Evolutionary conservation across 2,113 vertebrate genomes (phyloP).

Genomic region (Tiliqua scincoides): DNA sequence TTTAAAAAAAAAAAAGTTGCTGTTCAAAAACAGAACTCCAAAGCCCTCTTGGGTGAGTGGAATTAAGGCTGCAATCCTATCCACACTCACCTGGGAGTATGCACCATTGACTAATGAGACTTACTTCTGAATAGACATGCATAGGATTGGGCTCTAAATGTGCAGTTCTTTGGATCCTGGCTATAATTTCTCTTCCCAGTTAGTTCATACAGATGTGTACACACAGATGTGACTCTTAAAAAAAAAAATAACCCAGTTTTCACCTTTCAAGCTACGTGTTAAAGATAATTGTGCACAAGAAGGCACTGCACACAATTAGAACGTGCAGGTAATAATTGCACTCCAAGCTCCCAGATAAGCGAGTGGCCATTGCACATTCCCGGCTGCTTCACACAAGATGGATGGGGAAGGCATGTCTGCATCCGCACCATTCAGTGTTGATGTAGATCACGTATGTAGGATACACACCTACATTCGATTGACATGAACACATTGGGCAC

Average conservation of each 20-base stretch:
- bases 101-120: too few relatives aligned
- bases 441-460: not conserved
- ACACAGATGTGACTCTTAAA: too few relatives aligned
- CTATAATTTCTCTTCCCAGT: not conserved
- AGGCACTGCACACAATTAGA: not conserved
- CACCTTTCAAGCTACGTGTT: not conserved
- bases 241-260: slow-evolving; percentile 5
- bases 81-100: too few relatives aligned
- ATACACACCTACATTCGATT: not conserved
- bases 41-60: not conserved
- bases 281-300: not conserved
- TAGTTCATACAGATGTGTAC: not conserved
- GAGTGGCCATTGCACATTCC: not conserved
- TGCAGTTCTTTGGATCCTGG: not conserved
- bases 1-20: not conserved
- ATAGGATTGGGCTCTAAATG: too few relatives aligned
- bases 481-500: not conserved
- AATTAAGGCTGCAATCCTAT: too few relatives aligned
- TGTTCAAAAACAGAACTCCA: not conserved
- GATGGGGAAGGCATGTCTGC: not conserved
- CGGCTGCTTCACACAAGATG: not conserved
- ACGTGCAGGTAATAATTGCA: not conserved
- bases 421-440: not conserved
- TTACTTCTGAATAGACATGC: too few relatives aligned
- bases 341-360: not conserved